Evolutionary conservation across 2,797 vertebrate genomes (phyloP), one percentile per base, ranked within the genome.

Genomic region (Micrastur ruficollis): DNA sequence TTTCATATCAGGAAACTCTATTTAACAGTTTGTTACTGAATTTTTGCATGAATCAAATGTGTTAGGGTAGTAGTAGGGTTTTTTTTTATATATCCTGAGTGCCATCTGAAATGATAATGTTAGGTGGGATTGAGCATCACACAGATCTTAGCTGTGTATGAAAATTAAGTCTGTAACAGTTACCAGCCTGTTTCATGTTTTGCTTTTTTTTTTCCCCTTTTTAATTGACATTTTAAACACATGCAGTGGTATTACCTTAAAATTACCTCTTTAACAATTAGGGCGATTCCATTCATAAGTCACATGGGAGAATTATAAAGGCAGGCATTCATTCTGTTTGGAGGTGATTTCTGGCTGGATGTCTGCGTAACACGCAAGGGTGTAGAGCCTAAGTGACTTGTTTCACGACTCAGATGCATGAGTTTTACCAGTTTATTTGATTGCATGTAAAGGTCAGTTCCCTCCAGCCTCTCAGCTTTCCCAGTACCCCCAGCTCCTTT

Each of bases 181-280:
- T 95, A 83, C 89, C 93, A 94, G 34, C 15, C 13, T 63, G 26
- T 71, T 90, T 70, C 52, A 73, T 47, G 19, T 50, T 95, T 95
- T 85, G 56, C 66, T 72, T 96, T 95, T 85, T 86, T 86, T 73
- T 61, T 36, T 36, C 36, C 36, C 36, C 36, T 36, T 95, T 97
- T 96, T 95, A 96, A 97, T 96, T 95, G 94, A 49, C 50, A 67
- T 97, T 97, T 95, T 95, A 96, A 97, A 93, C 62, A 44, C 89
- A 63, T 80, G 74, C 59, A 72, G 66, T 93, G 86, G 40, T 86
- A 83, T 91, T 95, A 70, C 52, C 91, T 93, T 95, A 81, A 90
- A 94, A 94, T 85, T 94, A 82, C 67, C 59, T 92, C 88, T 94
- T 89, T 92, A 92, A 96, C 58, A 95, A 89, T 91, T 89, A 92